A percentile compares a stretch with the other conserved stretches of the same genome.
Conservation (phyloP, 2,888 invertebrate genomes). For the Macrosoma leucophasiata region DNA sequence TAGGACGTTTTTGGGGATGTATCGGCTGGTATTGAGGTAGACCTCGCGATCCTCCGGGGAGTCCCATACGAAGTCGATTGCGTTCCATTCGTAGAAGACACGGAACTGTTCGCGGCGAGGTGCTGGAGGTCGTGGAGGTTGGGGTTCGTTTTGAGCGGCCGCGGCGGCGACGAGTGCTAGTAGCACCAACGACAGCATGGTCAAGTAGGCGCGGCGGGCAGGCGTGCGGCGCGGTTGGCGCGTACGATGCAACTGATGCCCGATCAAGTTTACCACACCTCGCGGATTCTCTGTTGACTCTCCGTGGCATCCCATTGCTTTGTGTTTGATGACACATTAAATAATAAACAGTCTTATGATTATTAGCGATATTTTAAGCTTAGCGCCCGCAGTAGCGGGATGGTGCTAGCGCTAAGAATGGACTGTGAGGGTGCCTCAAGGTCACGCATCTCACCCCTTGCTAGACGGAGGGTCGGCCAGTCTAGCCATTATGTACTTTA, state of each 20-base stretch:
- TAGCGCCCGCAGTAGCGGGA: background rate
- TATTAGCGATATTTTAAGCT: background rate
- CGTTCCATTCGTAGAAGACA: slow-evolving; percentile 84
- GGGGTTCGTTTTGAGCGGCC: slow-evolving; percentile 55
- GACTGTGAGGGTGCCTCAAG: slow-evolving; percentile 36
- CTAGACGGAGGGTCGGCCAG: slow-evolving; percentile 53
- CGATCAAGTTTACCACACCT: slow-evolving; percentile 27
- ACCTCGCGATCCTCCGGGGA: slow-evolving; percentile 69
- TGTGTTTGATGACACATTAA: slow-evolving; percentile 1
- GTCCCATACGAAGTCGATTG: slow-evolving; percentile 81
- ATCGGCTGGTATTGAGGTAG: slow-evolving; percentile 74
- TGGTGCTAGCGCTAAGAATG: slow-evolving; percentile 1
- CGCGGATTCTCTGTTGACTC: slow-evolving; percentile 32
- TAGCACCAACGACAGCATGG: slow-evolving; percentile 49
- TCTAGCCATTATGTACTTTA: slow-evolving; percentile 32
- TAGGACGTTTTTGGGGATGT: slow-evolving; percentile 80
- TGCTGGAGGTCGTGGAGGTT: slow-evolving; percentile 40
- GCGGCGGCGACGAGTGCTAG: slow-evolving; percentile 52
- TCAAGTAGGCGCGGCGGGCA: slow-evolving; percentile 31
- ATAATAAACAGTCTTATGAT: background rate
- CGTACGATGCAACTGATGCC: slow-evolving; percentile 53
- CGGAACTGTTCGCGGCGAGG: slow-evolving; percentile 75
- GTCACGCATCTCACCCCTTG: slow-evolving; percentile 51
- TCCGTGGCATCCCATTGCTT: slow-evolving; percentile 32
- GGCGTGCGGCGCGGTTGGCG: slow-evolving; percentile 56